phyloP scores from a whole-genome alignment of 2,888 invertebrate species.

The Helleia helle region DNA sequence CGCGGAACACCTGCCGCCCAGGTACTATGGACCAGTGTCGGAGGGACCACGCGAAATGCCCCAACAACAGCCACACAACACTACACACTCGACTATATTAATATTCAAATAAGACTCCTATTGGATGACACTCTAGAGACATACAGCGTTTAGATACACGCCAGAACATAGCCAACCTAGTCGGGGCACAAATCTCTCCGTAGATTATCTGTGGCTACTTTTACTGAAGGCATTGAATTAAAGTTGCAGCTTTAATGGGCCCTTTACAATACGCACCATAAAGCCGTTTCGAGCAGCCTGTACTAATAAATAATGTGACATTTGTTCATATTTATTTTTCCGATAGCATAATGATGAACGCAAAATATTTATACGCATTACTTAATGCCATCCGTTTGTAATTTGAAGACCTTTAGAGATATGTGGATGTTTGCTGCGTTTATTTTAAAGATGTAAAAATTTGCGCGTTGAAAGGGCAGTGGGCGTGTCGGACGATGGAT shows the following conservation, averaged over 20 bases:
- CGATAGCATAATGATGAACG: slow-evolving; percentile 9
- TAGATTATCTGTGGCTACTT: slow-evolving; percentile 63
- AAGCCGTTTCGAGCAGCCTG: slow-evolving; percentile 32
- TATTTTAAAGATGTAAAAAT: no score
- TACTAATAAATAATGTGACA: slow-evolving; percentile 13
- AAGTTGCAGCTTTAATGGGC: slow-evolving; percentile 39
- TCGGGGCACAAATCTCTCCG: slow-evolving; percentile 58
- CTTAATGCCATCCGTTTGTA: not conserved
- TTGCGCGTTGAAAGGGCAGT: no score
- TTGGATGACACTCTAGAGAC: slow-evolving; percentile 12
- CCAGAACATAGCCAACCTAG: slow-evolving; percentile 44
- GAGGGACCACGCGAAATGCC: slow-evolving; percentile 25
- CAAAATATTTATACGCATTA: not conserved
- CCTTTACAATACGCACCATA: slow-evolving; percentile 34
- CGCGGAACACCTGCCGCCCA: slow-evolving; percentile 70
- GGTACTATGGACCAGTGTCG: slow-evolving; percentile 59
- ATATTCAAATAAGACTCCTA: slow-evolving; percentile 28
- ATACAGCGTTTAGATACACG: slow-evolving; percentile 11
- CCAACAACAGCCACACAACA: slow-evolving; percentile 21
- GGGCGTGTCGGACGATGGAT: no score
- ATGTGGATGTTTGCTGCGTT: not conserved
- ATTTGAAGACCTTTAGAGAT: not conserved
- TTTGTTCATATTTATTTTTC: slow-evolving; percentile 15
- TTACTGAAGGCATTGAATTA: slow-evolving; percentile 49
- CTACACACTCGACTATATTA: slow-evolving; percentile 33